These are phyloP conservation scores for Orthosia gothica DNA, from an alignment of 2,888 invertebrate species.

Conservation along the genomic window DNA sequence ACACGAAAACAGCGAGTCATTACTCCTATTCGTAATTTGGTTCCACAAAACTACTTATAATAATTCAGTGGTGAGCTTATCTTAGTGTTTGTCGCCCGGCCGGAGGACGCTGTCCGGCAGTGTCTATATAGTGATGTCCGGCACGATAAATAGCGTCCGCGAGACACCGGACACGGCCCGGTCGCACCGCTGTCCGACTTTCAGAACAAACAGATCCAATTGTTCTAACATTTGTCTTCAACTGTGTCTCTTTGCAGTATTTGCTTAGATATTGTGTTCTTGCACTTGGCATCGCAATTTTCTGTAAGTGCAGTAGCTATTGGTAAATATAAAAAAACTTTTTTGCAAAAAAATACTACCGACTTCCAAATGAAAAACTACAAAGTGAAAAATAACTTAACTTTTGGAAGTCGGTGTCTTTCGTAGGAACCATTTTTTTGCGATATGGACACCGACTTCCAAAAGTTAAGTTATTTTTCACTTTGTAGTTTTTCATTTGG, in stretches of 20 bases:
- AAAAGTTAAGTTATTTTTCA: no score
- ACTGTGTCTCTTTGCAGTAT: slow-evolving; percentile 13
- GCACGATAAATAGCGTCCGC: slow-evolving; percentile 41
- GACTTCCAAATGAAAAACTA: no score
- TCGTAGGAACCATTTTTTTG: no score
- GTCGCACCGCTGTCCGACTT: slow-evolving; percentile 32
- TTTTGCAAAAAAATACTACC: no score
- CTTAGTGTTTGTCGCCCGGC: slow-evolving; percentile 41
- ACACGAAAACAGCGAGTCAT: slow-evolving; percentile 17
- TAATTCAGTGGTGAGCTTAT: slow-evolving; percentile 60
- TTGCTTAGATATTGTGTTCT: slow-evolving; percentile 22
- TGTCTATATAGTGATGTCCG: slow-evolving; percentile 37
- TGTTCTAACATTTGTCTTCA: slow-evolving; percentile 36
- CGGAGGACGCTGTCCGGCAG: slow-evolving; percentile 16
- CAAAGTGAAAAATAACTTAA: no score
- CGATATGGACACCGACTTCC: no score
- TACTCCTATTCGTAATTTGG: slow-evolving; percentile 32
- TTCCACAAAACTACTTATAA: slow-evolving; percentile 50
- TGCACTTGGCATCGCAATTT: slow-evolving; percentile 18
- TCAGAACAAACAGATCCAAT: slow-evolving; percentile 35
- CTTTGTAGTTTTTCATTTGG: no score
- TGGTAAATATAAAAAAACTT: no score
- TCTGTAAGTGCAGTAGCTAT: slow-evolving; percentile 21
- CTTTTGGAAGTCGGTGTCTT: no score
- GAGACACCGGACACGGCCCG: slow-evolving; percentile 40